Percentiles rank a stretch among this genome's conserved stretches.
Conservation (phyloP, 2,797 vertebrate genomes). For the Alfaro cultratus region DNA sequence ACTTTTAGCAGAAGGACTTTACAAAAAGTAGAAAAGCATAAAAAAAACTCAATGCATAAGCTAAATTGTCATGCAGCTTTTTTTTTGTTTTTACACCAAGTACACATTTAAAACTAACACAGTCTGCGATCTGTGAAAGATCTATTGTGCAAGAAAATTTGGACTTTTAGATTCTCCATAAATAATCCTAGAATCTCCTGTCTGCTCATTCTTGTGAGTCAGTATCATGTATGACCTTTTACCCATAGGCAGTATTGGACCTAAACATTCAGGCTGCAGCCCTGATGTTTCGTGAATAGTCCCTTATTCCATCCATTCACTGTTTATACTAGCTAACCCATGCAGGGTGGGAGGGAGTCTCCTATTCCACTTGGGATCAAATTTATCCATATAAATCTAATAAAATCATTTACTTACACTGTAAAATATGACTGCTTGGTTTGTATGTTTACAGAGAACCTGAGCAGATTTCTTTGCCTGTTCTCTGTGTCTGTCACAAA, state of each 20-base stretch:
- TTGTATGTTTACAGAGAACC: neutral
- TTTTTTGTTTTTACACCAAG: neutral
- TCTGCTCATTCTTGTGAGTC: neutral
- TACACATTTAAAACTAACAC: neutral
- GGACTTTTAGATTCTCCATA: neutral
- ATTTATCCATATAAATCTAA: neutral
- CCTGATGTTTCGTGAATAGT: neutral
- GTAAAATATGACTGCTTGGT: neutral
- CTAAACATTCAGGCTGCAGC: neutral
- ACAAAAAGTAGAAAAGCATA: neutral
- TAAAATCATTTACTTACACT: neutral
- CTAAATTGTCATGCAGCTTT: neutral
- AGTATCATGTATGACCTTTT: neutral
- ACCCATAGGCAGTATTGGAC: neutral
- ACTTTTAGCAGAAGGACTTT: neutral
- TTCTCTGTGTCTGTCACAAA: slow-evolving; percentile 2
- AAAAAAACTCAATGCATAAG: neutral
- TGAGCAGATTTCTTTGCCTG: neutral
- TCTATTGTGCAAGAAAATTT: neutral
- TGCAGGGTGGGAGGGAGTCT: neutral
- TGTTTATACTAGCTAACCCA: neutral
- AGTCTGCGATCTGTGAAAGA: neutral
- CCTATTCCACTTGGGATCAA: neutral
- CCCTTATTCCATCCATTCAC: neutral
- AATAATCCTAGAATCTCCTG: neutral